These are phyloP conservation scores for Papilio gigon DNA, from an alignment of 2,888 invertebrate species.

Conservation along the genomic window DNA sequence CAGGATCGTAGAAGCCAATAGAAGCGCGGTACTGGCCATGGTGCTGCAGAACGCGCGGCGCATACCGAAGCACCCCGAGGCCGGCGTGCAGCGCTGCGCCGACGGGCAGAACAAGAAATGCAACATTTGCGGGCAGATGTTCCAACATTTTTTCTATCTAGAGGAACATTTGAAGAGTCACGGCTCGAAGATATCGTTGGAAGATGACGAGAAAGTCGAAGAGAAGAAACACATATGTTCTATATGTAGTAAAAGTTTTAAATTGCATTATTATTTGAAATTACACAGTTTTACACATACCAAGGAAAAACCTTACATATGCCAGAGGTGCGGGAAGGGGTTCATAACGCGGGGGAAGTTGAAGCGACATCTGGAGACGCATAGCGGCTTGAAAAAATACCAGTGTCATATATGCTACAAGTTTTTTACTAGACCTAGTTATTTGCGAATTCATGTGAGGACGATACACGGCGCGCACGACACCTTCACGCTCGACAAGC, in stretches of 20 bases:
- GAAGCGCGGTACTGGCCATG: slow-evolving; percentile 73
- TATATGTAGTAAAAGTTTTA: slow-evolving; percentile 72
- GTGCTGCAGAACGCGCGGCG: slow-evolving; percentile 73
- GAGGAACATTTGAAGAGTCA: slow-evolving; percentile 75
- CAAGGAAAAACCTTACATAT: slow-evolving; percentile 73
- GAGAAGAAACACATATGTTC: slow-evolving; percentile 69
- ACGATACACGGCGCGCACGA: slow-evolving; percentile 76
- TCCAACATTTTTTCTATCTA: slow-evolving; percentile 74
- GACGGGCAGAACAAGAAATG: slow-evolving; percentile 72
- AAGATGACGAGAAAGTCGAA: slow-evolving; percentile 59
- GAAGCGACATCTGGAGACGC: slow-evolving; percentile 73
- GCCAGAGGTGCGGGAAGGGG: slow-evolving; percentile 76
- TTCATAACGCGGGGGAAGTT: slow-evolving; percentile 75
- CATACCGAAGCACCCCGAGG: slow-evolving; percentile 59
- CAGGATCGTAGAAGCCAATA: slow-evolving; percentile 72
- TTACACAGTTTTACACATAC: slow-evolving; percentile 74
- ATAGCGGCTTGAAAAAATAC: slow-evolving; percentile 72
- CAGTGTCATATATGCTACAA: slow-evolving; percentile 78
- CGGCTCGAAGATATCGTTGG: slow-evolving; percentile 67
- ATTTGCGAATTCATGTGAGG: slow-evolving; percentile 70
- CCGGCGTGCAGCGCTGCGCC: slow-evolving; percentile 50
- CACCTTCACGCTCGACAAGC: slow-evolving; percentile 61
- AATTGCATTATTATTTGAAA: slow-evolving; percentile 72
- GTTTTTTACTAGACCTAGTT: slow-evolving; percentile 73
- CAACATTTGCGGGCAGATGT: slow-evolving; percentile 76